These are phyloP conservation scores for Leptoteleia sp. DNA, from an alignment of 1,140 invertebrate species.

Conservation along the genomic window DNA sequence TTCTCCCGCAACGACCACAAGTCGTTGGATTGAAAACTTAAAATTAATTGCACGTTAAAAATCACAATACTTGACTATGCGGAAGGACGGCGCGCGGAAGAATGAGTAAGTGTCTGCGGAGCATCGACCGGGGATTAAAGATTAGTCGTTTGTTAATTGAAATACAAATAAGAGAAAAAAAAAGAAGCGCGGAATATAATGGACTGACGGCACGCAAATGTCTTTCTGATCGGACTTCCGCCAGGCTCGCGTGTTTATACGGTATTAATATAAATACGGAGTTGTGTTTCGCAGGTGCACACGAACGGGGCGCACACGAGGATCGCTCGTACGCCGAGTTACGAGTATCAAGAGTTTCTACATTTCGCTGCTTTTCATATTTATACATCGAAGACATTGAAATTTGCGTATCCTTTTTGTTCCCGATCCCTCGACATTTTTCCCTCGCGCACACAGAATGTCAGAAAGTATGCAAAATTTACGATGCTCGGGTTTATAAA, in stretches of 20 bases:
- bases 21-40: no score
- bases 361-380: slow-evolving; percentile 51
- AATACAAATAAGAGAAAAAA: slow-evolving; percentile 58
- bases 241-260: slow-evolving; percentile 45
- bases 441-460: slow-evolving; percentile 5
- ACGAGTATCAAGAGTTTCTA: slow-evolving; percentile 14
- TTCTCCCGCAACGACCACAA: no score
- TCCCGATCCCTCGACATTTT: slow-evolving; percentile 33
- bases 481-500: slow-evolving; percentile 42
- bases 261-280: slow-evolving; percentile 61
- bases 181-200: slow-evolving; percentile 43
- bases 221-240: slow-evolving; percentile 65
- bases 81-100: not conserved
- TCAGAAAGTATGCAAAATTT: slow-evolving; percentile 48
- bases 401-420: slow-evolving; percentile 29
- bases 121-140: slow-evolving; percentile 39
- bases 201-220: slow-evolving; percentile 51
- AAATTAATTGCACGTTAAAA: no score
- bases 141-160: slow-evolving; percentile 62
- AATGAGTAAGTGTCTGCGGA: slow-evolving; percentile 28
- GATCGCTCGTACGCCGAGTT: slow-evolving; percentile 7
- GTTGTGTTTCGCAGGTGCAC: slow-evolving; percentile 21
- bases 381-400: slow-evolving; percentile 32
- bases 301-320: slow-evolving; percentile 10
- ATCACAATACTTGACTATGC: not conserved